Evolutionary conservation across 2,113 vertebrate species (phyloP).

Genomic region (Cephalophus harveyi): DNA sequence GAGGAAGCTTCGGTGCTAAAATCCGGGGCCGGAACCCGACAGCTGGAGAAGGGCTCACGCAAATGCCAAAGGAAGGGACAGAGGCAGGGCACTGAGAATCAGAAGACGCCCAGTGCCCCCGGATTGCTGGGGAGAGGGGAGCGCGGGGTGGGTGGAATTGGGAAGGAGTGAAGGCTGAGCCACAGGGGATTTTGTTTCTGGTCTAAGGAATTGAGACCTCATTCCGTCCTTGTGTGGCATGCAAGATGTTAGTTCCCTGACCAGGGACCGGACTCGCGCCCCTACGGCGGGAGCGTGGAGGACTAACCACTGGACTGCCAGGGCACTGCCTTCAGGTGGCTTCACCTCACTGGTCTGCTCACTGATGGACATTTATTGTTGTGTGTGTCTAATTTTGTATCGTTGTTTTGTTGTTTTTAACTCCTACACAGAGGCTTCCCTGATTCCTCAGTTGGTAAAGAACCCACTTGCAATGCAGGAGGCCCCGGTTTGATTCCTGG

Average conservation of each 20-base stretch:
- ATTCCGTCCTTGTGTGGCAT: neutral
- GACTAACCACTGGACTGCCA: neutral
- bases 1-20: neutral
- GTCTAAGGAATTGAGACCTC: rapidly evolving
- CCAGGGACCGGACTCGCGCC: rapidly evolving
- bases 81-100: rapidly evolving
- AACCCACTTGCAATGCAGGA: neutral
- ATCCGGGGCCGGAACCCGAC: rapidly evolving
- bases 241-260: neutral
- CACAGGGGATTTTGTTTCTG: rapidly evolving
- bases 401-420: neutral
- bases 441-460: neutral
- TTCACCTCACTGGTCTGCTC: neutral
- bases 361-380: neutral
- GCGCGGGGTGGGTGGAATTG: rapidly evolving
- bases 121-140: rapidly evolving
- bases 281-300: neutral
- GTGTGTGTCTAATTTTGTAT: neutral
- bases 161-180: neutral
- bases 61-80: neutral
- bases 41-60: rapidly evolving
- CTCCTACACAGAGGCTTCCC: neutral
- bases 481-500: neutral
- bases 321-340: neutral
- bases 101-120: rapidly evolving